phyloP scores from a whole-genome alignment of 2,888 invertebrate species.

The Eulithis prunata region DNA sequence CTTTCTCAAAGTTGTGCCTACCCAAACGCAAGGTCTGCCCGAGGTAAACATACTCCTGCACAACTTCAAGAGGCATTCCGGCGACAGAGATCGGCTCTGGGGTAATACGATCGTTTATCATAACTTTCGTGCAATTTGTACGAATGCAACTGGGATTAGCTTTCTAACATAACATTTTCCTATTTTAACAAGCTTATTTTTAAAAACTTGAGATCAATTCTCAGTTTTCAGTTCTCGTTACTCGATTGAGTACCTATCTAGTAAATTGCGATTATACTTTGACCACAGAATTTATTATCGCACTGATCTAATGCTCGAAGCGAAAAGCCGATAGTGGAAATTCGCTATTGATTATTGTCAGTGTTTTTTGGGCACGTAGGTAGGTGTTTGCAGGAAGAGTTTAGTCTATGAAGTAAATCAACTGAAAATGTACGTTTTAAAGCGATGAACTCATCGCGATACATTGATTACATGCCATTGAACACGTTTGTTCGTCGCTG shows the following conservation, averaged over 20 bases:
- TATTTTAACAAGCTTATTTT: neutral
- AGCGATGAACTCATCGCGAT: neutral
- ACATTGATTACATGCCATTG: slow-evolving; percentile 44
- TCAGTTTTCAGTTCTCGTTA: no score
- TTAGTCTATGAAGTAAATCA: neutral
- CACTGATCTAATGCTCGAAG: neutral
- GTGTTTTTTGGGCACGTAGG: neutral
- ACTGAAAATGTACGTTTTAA: neutral
- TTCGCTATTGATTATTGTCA: no score
- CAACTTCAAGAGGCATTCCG: no score
- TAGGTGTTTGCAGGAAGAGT: neutral
- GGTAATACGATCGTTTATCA: no score
- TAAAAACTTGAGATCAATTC: no score
- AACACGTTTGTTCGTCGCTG: slow-evolving; percentile 43
- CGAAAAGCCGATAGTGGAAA: neutral
- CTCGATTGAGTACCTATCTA: no score
- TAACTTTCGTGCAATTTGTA: slow-evolving; percentile 58
- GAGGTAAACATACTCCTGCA: no score
- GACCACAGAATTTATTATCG: neutral
- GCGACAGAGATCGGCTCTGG: no score
- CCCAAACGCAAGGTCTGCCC: no score
- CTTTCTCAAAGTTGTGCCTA: no score
- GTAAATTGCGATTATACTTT: no score
- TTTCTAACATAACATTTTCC: slow-evolving; percentile 32
- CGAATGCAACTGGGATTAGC: slow-evolving; percentile 55